A percentile compares a stretch with the other conserved stretches of the same genome.
Conservation (phyloP, 2,113 vertebrate genomes). For the Pogonocichla stellata region DNA sequence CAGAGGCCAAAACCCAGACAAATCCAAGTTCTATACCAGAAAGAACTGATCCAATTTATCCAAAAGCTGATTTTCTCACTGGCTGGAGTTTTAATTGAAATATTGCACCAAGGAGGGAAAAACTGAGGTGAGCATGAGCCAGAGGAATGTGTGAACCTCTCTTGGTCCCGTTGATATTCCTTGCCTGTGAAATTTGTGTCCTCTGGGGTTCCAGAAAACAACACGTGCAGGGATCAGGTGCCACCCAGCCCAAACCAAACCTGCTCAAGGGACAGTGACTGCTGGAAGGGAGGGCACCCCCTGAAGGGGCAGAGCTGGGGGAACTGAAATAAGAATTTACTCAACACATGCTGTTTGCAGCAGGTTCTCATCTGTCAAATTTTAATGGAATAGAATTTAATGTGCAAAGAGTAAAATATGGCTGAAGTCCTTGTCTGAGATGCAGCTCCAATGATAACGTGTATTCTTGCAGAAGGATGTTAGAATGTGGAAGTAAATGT, state of each 20-base stretch:
- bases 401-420: no score
- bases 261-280: background rate
- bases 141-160: background rate
- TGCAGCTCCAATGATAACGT: accelerated
- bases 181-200: background rate
- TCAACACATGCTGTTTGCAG: accelerated
- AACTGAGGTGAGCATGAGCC: accelerated
- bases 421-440: accelerated
- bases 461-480: background rate
- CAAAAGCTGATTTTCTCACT: background rate
- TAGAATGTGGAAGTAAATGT: background rate
- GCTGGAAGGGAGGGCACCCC: background rate
- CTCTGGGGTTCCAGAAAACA: background rate
- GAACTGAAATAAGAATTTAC: background rate
- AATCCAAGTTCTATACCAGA: accelerated
- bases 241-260: background rate
- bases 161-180: background rate
- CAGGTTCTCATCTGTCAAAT: background rate
- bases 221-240: background rate
- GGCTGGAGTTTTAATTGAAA: background rate
- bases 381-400: background rate
- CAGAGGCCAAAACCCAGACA: background rate
- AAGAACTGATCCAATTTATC: accelerated
- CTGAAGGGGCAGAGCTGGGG: background rate
- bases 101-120: background rate